phyloP scores from a whole-genome alignment of 2,888 invertebrate species.

The Phymatocera aterrima region DNA sequence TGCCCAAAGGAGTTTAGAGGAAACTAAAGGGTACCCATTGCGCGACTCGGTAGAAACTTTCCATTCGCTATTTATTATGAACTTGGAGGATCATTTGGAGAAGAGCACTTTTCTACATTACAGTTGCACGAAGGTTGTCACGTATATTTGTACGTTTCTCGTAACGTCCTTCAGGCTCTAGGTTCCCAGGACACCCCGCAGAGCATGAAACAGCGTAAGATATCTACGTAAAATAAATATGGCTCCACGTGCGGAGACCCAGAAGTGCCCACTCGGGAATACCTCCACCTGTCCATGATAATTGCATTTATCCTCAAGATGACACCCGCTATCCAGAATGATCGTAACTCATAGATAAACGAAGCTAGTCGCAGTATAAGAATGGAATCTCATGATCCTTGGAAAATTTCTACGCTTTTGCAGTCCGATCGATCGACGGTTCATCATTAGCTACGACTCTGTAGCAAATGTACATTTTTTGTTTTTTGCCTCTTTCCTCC shows the following conservation, averaged over 20 bases:
- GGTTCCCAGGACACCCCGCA: not conserved
- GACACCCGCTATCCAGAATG: not conserved
- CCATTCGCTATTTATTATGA: not conserved
- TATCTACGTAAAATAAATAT: not conserved
- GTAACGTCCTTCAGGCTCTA: not conserved
- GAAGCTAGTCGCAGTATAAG: no score
- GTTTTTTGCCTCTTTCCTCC: not conserved
- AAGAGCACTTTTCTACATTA: not conserved
- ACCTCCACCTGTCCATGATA: conserved; percentile 6
- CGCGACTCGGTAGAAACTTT: no score
- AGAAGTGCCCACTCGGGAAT: not conserved
- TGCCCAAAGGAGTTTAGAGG: no score
- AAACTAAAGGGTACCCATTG: no score
- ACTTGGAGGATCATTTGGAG: not conserved
- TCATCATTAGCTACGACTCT: not conserved
- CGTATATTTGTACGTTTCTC: not conserved
- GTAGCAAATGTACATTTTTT: not conserved
- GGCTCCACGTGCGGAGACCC: not conserved
- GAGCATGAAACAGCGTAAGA: conserved; percentile 2
- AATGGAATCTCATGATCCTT: no score
- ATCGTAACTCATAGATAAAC: not conserved
- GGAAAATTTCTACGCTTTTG: not conserved
- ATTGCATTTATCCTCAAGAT: not conserved
- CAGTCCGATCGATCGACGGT: not conserved
- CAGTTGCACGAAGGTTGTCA: not conserved